A percentile compares a stretch with the other conserved stretches of the same genome.
These are phyloP conservation scores for Helarctos malayanus DNA, from an alignment of 2,797 vertebrate genomes.

Conservation along the genomic window DNA sequence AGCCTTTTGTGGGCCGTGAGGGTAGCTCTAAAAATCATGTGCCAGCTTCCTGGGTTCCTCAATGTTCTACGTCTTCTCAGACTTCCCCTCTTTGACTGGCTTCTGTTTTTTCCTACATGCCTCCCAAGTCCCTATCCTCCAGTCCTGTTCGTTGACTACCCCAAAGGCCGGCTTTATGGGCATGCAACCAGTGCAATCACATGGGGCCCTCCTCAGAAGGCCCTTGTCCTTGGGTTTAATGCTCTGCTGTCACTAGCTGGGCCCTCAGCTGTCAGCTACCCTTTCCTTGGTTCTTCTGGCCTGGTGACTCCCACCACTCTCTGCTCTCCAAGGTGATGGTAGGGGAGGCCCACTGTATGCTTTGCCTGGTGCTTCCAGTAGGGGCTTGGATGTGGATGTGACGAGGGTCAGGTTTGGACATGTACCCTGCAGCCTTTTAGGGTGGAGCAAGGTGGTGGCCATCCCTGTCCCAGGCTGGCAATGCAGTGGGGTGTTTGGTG, in stretches of 20 bases:
- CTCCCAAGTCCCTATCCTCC: neutral
- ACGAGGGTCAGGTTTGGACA: neutral
- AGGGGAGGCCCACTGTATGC: neutral
- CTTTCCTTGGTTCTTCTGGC: neutral
- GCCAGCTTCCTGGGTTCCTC: neutral
- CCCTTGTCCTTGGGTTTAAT: neutral
- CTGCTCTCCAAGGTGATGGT: neutral
- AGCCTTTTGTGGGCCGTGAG: fast-evolving
- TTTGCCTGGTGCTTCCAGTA: neutral
- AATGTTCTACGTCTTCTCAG: neutral
- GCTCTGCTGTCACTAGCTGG: neutral
- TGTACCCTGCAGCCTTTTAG: neutral
- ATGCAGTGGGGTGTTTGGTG: neutral
- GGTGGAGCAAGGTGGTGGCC: neutral
- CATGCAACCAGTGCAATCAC: fast-evolving
- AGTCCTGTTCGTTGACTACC: neutral
- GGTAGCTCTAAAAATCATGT: neutral
- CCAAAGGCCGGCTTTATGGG: too few species aligned
- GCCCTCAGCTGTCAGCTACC: neutral
- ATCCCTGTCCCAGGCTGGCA: neutral
- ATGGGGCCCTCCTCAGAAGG: neutral
- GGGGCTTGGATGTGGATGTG: too few species aligned
- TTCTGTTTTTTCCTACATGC: neutral
- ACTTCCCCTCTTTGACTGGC: neutral
- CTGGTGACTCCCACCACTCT: neutral